A percentile compares a stretch with the other conserved stretches of the same genome.
Evolutionary conservation across 2,888 invertebrate genomes (phyloP).

Genomic region (Anoncus sp.): DNA sequence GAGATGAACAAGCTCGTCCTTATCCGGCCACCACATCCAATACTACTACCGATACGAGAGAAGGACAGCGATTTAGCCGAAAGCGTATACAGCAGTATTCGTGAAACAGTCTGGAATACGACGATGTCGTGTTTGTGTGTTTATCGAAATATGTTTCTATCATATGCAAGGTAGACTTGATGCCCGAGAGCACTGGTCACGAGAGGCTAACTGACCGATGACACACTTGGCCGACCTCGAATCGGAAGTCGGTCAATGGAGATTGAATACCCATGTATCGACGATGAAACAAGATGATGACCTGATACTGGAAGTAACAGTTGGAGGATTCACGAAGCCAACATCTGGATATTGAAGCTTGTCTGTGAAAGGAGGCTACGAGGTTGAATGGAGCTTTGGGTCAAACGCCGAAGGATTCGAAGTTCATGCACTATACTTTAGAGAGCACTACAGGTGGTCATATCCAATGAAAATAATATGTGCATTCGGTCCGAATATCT

Average conservation of each 20-base stretch:
- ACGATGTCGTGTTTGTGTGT: constrained; percentile 8
- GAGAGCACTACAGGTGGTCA: constrained; percentile 30
- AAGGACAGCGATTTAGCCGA: constrained; percentile 43
- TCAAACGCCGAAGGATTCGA: constrained; percentile 16
- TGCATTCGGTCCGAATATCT: not conserved
- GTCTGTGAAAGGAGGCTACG: constrained; percentile 12
- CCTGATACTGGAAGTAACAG: not conserved
- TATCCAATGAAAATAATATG: constrained; percentile 9
- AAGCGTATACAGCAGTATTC: constrained; percentile 48
- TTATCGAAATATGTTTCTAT: constrained; percentile 12
- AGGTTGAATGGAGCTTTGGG: constrained; percentile 21
- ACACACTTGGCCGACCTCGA: constrained; percentile 18
- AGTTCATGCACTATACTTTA: not conserved
- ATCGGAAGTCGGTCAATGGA: constrained; percentile 22
- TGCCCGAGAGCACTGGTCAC: not conserved
- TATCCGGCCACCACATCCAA: constrained; percentile 49
- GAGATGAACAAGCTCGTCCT: constrained; percentile 39
- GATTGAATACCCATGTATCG: constrained; percentile 25
- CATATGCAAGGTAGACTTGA: constrained; percentile 4
- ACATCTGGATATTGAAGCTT: constrained; percentile 25
- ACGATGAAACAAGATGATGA: constrained; percentile 14
- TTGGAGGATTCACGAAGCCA: not conserved
- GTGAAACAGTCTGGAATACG: constrained; percentile 38
- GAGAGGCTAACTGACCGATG: constrained; percentile 1
- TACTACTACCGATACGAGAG: constrained; percentile 30